A percentile compares a stretch with the other conserved stretches of the same genome.
Evolutionary conservation across 1,140 invertebrate genomes (phyloP).

Genomic region (Plodia interpunctella): DNA sequence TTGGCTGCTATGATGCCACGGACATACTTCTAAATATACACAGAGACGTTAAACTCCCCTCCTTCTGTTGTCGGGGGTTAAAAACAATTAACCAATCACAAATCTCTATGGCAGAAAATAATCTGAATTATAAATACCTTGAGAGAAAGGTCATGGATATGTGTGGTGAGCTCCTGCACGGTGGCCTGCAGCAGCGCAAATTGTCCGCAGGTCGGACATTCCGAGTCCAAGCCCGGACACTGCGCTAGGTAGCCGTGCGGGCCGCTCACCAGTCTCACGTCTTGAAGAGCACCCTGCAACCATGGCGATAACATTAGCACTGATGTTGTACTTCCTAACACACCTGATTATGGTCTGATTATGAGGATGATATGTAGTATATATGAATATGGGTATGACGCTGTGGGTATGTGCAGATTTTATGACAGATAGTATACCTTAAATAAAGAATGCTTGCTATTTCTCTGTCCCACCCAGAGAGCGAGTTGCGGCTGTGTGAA

Average conservation of each 20-base stretch:
- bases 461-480: conserved; percentile 92
- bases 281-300: conserved; percentile 89
- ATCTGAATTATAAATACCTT: conserved; percentile 73
- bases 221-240: conserved; percentile 90
- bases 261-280: conserved; percentile 89
- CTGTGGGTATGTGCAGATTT: no score
- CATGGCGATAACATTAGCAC: no score
- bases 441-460: conserved; percentile 89
- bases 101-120: neutral
- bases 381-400: no score
- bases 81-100: neutral
- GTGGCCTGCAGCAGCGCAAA: conserved; percentile 89
- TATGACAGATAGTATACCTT: conserved; percentile 80
- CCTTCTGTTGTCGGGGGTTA: no score
- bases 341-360: no score
- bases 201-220: conserved; percentile 93
- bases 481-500: conserved; percentile 84
- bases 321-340: no score
- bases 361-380: no score
- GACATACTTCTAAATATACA: no score
- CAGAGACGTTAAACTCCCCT: no score
- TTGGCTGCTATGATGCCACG: no score
- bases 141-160: conserved; percentile 82
- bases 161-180: conserved; percentile 81
- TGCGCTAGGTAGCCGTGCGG: conserved; percentile 91